A percentile compares a stretch with the other conserved stretches of the same genome.
These are phyloP conservation scores for Microchirus variegatus DNA, from an alignment of 2,797 vertebrate species.

Conservation along the genomic window DNA sequence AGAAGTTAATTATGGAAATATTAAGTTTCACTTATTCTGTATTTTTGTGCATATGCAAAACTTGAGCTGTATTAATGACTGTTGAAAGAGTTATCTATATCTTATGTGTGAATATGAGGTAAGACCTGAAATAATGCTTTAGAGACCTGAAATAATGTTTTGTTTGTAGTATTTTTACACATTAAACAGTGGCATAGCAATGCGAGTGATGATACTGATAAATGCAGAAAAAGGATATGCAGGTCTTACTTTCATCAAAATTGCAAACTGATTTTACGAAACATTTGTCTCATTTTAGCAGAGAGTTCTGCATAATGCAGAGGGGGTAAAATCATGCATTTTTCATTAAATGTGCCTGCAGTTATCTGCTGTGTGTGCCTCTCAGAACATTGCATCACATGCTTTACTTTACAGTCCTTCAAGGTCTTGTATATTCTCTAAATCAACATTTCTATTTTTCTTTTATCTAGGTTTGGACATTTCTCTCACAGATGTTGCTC, in stretches of 20 bases:
- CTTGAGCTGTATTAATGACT: no score
- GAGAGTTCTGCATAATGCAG: neutral
- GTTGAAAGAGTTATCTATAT: no score
- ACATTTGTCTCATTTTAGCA: neutral
- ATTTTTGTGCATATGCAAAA: no score
- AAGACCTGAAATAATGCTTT: neutral
- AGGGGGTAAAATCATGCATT: slow-evolving; percentile 45
- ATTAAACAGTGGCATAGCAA: no score
- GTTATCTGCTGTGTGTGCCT: neutral
- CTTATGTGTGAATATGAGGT: no score
- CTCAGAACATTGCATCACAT: no score
- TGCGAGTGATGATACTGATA: slow-evolving; percentile 21
- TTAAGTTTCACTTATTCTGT: no score
- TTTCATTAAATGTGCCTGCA: slow-evolving; percentile 28
- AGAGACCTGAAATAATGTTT: no score
- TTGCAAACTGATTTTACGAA: slow-evolving; percentile 25
- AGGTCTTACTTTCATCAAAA: slow-evolving; percentile 19
- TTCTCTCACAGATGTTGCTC: neutral
- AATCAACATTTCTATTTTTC: neutral
- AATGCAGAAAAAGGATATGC: slow-evolving; percentile 3
- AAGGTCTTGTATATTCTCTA: neutral
- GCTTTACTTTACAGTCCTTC: no score
- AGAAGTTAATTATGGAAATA: no score
- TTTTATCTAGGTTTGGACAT: neutral
- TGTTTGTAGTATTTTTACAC: no score